phyloP scores from a whole-genome alignment of 1,140 invertebrate genomes.

The Drosophila kanapiae region DNA sequence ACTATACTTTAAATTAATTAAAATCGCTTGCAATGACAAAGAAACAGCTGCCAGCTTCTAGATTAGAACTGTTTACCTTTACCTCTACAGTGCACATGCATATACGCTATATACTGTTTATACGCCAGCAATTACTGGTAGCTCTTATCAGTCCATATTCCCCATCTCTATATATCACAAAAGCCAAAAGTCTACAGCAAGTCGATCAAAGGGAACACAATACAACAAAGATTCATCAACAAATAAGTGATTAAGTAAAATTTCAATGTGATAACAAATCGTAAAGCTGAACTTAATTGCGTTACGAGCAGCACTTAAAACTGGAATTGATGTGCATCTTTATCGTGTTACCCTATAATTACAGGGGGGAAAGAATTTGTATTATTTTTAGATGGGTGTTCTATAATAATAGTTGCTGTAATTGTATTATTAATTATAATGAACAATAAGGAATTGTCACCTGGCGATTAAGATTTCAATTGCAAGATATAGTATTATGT shows the following conservation, averaged over 20 bases:
- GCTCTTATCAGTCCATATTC: slow-evolving; percentile 16
- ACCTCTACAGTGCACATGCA: slow-evolving; percentile 2
- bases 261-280: slow-evolving; percentile 33
- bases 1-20: background rate
- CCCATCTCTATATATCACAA: background rate
- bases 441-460: background rate
- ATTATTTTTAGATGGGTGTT: background rate
- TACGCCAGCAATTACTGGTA: background rate
- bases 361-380: background rate
- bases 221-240: slow-evolving; percentile 8
- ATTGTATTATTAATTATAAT: background rate
- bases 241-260: slow-evolving; percentile 24
- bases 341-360: slow-evolving; percentile 13
- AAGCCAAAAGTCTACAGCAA: background rate
- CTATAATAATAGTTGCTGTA: background rate
- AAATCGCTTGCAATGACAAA: slow-evolving; percentile 13
- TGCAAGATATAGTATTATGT: background rate
- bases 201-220: background rate
- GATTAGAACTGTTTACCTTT: slow-evolving; percentile 24
- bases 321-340: slow-evolving; percentile 25
- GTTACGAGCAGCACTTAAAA: slow-evolving; percentile 37
- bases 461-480: background rate
- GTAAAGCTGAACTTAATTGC: slow-evolving; percentile 41
- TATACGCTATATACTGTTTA: slow-evolving; percentile 8
- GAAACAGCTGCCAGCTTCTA: slow-evolving; percentile 19